Conservation (phyloP, 2,113 vertebrate species). For the Thalassarche chlororhynchos region DNA sequence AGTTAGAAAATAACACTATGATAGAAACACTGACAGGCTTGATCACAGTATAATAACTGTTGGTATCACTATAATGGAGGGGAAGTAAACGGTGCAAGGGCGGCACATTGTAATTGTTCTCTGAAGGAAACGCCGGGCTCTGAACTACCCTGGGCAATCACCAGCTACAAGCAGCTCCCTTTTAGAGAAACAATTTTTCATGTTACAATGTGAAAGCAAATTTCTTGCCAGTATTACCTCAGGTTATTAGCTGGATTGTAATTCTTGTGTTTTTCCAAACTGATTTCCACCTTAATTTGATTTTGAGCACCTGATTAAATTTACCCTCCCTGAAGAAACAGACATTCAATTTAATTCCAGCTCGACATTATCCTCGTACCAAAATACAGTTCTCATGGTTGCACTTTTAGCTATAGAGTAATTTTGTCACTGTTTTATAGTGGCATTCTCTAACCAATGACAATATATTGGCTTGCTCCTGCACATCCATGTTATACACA, state of each 20-base stretch:
- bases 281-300: slow-evolving; percentile 66
- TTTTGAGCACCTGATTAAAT: slow-evolving; percentile 66
- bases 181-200: slow-evolving; percentile 47
- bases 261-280: slow-evolving; percentile 58
- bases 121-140: slow-evolving; percentile 4
- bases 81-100: slow-evolving; percentile 29
- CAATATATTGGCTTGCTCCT: not conserved
- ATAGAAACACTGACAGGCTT: slow-evolving; percentile 24
- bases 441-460: not conserved
- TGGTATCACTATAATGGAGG: not conserved
- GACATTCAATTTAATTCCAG: slow-evolving; percentile 41
- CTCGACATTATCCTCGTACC: not conserved
- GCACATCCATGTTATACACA: not conserved
- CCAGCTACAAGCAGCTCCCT: not conserved
- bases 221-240: slow-evolving; percentile 61
- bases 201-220: slow-evolving; percentile 42
- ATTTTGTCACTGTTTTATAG: not conserved
- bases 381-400: not conserved
- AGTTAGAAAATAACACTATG: not conserved
- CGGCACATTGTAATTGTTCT: slow-evolving; percentile 33
- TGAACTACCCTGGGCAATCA: not conserved
- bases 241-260: slow-evolving; percentile 67
- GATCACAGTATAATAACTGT: slow-evolving; percentile 1
- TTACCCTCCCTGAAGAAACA: slow-evolving; percentile 52
- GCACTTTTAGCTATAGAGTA: not conserved